Evolutionary conservation across 2,888 invertebrate genomes (phyloP).

Genomic region (Apamea monoglypha): DNA sequence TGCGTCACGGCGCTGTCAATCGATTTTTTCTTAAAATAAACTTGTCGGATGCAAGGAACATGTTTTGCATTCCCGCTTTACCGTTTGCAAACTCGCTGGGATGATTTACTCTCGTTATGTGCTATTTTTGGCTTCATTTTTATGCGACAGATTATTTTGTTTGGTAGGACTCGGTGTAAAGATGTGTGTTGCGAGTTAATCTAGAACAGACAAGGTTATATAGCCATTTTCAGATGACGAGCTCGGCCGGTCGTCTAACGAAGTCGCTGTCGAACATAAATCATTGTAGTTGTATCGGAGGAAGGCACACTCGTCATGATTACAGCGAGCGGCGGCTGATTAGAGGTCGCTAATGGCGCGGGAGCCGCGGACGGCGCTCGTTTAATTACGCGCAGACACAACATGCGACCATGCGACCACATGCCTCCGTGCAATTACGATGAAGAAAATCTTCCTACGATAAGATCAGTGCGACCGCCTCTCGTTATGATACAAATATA

Average conservation of each 20-base stretch:
- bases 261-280: constrained; percentile 33
- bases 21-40: constrained; percentile 52
- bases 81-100: constrained; percentile 22
- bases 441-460: constrained; percentile 42
- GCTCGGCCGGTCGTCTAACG: constrained; percentile 6
- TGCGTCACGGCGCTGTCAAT: constrained; percentile 50
- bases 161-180: background rate
- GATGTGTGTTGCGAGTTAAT: background rate
- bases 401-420: constrained; percentile 11
- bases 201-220: background rate
- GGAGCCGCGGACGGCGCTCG: constrained; percentile 5
- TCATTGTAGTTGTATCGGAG: constrained; percentile 25
- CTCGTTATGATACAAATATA: constrained; percentile 49
- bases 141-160: constrained; percentile 19
- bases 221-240: background rate
- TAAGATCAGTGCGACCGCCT: constrained; percentile 50
- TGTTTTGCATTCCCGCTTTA: constrained; percentile 52
- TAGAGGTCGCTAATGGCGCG: constrained; percentile 19
- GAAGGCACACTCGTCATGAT: constrained; percentile 13
- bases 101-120: constrained; percentile 19
- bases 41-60: constrained; percentile 49
- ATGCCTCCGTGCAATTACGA: constrained; percentile 38
- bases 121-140: constrained; percentile 27
- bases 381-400: constrained; percentile 38
- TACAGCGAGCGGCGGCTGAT: constrained; percentile 27